Evolutionary conservation across 2,888 invertebrate genomes (phyloP), one percentile per base, ranked within the genome.

Genomic region (Stenurella melanura): DNA sequence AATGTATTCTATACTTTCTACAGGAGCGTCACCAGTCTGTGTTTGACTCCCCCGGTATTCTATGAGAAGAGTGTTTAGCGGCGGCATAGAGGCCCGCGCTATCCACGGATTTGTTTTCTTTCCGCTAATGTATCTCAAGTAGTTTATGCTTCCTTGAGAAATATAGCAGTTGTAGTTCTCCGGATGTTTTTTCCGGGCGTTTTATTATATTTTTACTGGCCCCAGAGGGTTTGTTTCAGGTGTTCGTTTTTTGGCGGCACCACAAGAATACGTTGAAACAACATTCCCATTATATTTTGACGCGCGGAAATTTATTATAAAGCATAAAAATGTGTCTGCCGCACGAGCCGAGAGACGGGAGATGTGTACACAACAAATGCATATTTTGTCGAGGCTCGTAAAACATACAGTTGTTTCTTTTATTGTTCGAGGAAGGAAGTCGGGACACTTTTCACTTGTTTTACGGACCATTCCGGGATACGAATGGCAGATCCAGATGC

Each of bases 271-370:
- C 50, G 50, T 50, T 50, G 21, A 2, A 58, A 58, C 11, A 21
- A 58, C 58, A 21, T 58, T 58, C 15, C 58, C 58, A 58, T 58
- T 58, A 58, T 57, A 57, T 57, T 57, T 57, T 57, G 57, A 57
- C 58, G 58, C 21, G 58, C 2, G 2, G 19, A 58, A 58, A 58
- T 58, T 58, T 58, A 58, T 19, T 19, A 19, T 19, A 19, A 58
- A 19, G 19, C 19, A 21, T 58, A 58, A 58, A 21, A 19, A 58
- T 58, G 58, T 21, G 19, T 21, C 58, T 58, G 18, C 19, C 58
- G 7, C 19, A 15, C 58, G 5, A 58, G 18, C 21, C 10, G 11
- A 21, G 58, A 58, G 12, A 10, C 10, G 11, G 58, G 58, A 58
- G 12, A 10, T 11, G 17, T 54, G 18, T 21, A 21, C 18, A 12